phyloP scores from a whole-genome alignment of 2,113 vertebrate species.

The Daboia siamensis region DNA sequence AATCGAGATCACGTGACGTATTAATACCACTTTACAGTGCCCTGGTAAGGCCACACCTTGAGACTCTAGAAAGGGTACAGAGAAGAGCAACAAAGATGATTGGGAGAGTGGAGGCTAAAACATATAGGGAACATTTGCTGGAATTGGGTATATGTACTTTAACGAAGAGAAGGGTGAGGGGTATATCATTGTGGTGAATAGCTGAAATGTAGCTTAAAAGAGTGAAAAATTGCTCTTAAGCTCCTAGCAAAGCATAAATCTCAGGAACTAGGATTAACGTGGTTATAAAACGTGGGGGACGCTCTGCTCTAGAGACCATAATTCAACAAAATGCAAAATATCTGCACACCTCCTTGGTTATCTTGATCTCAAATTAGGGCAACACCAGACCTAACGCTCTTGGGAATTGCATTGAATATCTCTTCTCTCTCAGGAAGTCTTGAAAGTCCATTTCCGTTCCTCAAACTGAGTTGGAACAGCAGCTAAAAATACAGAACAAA shows the following conservation, averaged over 20 bases:
- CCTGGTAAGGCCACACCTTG: too few relatives aligned
- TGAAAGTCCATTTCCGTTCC: not conserved
- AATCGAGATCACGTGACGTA: too few relatives aligned
- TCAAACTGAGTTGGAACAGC: not conserved
- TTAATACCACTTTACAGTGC: too few relatives aligned
- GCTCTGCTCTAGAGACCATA: not conserved
- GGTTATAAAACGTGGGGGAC: not conserved
- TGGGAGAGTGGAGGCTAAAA: too few relatives aligned
- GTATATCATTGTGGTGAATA: not conserved
- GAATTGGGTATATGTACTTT: too few relatives aligned
- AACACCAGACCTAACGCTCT: not conserved
- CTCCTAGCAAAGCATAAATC: not conserved
- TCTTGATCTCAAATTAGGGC: not conserved
- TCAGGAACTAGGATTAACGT: not conserved
- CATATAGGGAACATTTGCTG: too few relatives aligned
- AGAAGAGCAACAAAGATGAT: too few relatives aligned
- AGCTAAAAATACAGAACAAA: not conserved
- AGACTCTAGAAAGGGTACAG: too few relatives aligned
- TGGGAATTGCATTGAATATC: not conserved
- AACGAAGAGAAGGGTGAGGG: too few relatives aligned
- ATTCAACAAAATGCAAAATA: not conserved
- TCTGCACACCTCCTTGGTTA: not conserved
- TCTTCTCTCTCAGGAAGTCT: not conserved
- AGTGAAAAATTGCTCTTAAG: not conserved
- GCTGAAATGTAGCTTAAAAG: not conserved